These are phyloP conservation scores for Mugil cephalus DNA, from an alignment of 2,113 vertebrate genomes.

Conservation along the genomic window DNA sequence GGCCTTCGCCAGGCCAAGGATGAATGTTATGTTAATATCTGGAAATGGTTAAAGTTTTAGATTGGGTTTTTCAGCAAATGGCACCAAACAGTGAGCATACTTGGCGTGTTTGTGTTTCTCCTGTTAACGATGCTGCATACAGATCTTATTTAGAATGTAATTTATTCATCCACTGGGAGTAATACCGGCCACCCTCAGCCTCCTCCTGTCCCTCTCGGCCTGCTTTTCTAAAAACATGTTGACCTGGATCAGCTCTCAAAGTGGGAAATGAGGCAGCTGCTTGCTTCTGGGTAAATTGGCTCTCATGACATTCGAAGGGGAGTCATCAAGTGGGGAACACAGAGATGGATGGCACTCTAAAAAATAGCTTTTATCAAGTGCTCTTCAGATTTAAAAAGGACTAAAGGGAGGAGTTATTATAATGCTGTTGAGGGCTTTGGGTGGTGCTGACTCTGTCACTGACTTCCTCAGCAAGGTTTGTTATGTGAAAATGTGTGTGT, in stretches of 20 bases:
- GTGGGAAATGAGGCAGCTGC: constrained; percentile 67
- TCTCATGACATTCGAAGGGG: constrained; percentile 48
- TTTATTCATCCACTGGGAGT: constrained; percentile 36
- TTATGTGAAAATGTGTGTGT: constrained; percentile 2
- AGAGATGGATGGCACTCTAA: constrained; percentile 35
- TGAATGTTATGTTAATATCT: too few species aligned
- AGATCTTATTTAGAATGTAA: constrained; percentile 32
- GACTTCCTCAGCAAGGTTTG: constrained; percentile 23
- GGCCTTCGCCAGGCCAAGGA: too few species aligned
- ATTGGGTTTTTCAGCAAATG: neutral
- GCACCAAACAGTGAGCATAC: neutral
- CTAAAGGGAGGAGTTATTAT: constrained; percentile 35
- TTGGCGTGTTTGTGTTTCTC: neutral
- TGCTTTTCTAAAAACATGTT: constrained; percentile 74
- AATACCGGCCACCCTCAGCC: neutral
- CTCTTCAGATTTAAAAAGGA: constrained; percentile 51
- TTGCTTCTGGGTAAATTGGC: constrained; percentile 65
- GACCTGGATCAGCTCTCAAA: constrained; percentile 73
- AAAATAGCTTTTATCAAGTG: constrained; percentile 62
- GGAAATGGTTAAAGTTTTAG: neutral
- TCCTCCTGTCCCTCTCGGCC: constrained; percentile 16
- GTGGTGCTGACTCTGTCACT: constrained; percentile 27
- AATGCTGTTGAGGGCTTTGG: constrained; percentile 8
- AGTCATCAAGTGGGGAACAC: constrained; percentile 50
- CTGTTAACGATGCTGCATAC: constrained; percentile 1